A percentile compares a stretch with the other conserved stretches of the same genome.
Evolutionary conservation across 2,888 invertebrate genomes (phyloP).

Genomic region (Acheta domesticus): DNA sequence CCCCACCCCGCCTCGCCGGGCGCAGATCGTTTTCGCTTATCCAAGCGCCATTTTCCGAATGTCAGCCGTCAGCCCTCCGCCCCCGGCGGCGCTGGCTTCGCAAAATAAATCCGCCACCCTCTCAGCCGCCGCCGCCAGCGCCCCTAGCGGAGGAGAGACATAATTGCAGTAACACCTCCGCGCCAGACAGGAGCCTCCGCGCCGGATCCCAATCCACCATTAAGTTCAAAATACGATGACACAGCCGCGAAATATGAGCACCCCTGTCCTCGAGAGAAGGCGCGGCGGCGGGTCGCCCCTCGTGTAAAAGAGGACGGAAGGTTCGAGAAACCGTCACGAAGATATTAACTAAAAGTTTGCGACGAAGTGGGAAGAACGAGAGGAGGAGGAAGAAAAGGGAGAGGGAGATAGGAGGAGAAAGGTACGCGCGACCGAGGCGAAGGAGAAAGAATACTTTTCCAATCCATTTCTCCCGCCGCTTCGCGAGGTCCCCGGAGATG

Average conservation of each 20-base stretch:
- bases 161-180: no score
- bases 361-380: background rate
- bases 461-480: conserved; percentile 29
- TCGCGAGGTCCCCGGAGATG: conserved; percentile 27
- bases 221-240: background rate
- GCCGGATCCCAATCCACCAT: no score
- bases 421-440: background rate
- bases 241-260: background rate
- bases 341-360: conserved; percentile 21
- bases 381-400: background rate
- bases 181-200: no score
- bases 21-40: background rate
- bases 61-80: background rate
- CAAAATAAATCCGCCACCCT: background rate
- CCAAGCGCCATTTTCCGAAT: conserved; percentile 7
- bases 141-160: no score
- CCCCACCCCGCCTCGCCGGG: no score
- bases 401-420: background rate
- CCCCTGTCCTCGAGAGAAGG: background rate
- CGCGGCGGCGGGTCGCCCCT: no score
- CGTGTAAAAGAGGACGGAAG: background rate
- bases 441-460: conserved; percentile 23
- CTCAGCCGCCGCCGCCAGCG: no score
- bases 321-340: background rate
- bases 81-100: background rate